phyloP scores from a whole-genome alignment of 1,140 invertebrate genomes.

The Trichogramma pretiosum region DNA sequence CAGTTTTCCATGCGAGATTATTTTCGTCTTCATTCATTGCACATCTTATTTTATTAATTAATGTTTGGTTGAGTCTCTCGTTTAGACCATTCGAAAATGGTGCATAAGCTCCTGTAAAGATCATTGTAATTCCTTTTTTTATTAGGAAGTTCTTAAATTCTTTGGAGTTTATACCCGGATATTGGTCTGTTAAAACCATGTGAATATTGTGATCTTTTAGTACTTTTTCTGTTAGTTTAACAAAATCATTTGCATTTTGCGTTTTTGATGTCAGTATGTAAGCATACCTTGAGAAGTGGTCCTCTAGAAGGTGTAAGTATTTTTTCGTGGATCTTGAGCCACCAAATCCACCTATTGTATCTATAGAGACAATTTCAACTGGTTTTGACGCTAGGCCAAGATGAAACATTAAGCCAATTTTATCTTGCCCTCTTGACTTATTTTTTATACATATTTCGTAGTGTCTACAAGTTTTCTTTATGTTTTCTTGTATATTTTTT shows the following conservation, averaged over 20 bases:
- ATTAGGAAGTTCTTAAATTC: conserved; percentile 19
- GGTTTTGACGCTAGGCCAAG: conserved; percentile 20
- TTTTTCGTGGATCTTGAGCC: conserved; percentile 27
- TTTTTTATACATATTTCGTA: conserved; percentile 19
- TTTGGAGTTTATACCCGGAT: conserved; percentile 18
- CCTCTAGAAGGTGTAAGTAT: conserved; percentile 28
- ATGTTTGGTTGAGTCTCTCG: conserved; percentile 18
- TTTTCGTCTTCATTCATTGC: conserved; percentile 10
- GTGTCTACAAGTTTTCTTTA: conserved; percentile 5
- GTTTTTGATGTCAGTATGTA: conserved; percentile 32
- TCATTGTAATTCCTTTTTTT: conserved; percentile 11
- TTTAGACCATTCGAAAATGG: conserved; percentile 18
- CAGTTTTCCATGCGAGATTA: conserved; percentile 8
- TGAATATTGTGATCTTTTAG: conserved; percentile 24
- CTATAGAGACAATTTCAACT: conserved; percentile 35
- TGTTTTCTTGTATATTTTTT: conserved; percentile 13
- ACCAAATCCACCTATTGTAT: conserved; percentile 32
- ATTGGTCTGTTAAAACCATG: no score
- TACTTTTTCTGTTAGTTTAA: conserved; percentile 29
- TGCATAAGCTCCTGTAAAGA: conserved; percentile 13
- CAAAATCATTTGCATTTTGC: conserved; percentile 31
- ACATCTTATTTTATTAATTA: conserved; percentile 16
- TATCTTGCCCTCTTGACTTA: conserved; percentile 16
- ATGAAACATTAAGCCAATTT: conserved; percentile 22
- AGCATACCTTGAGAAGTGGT: conserved; percentile 30